Percentiles rank a stretch among this genome's conserved stretches.
These are phyloP conservation scores for Notospermus geniculatus DNA, from an alignment of 1,140 invertebrate species.

Conservation along the genomic window DNA sequence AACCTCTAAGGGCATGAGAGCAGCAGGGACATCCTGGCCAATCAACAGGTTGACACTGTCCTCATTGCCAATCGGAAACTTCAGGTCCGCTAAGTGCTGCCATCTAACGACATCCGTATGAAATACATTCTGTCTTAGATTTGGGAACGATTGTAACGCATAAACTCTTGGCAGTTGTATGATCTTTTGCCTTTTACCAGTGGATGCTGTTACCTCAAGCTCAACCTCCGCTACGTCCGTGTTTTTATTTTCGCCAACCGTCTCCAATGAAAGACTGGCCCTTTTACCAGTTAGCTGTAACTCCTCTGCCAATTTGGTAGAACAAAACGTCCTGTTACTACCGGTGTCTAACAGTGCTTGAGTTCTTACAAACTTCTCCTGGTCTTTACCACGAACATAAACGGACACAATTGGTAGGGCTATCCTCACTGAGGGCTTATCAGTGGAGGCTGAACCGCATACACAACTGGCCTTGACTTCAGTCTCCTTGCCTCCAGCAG, in stretches of 20 bases:
- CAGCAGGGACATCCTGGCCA: background rate
- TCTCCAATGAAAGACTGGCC: too few relatives aligned
- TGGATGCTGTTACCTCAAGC: too few relatives aligned
- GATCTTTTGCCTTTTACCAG: background rate
- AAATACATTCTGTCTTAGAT: background rate
- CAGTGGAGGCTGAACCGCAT: too few relatives aligned
- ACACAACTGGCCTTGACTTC: too few relatives aligned
- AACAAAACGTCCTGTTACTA: too few relatives aligned
- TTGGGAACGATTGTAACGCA: background rate
- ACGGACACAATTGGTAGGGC: background rate
- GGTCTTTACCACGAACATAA: background rate
- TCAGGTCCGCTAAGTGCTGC: background rate
- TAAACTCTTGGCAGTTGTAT: background rate
- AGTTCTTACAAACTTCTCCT: background rate
- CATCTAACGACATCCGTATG: background rate
- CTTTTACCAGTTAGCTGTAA: too few relatives aligned
- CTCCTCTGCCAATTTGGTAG: too few relatives aligned
- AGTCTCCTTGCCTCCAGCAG: background rate
- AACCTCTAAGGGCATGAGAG: constrained; percentile 7
- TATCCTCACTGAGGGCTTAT: too few relatives aligned
- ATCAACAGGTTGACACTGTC: constrained; percentile 11
- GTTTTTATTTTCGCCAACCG: too few relatives aligned
- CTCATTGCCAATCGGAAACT: background rate
- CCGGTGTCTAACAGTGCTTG: too few relatives aligned
- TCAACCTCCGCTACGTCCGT: too few relatives aligned